Percentiles rank a stretch among this genome's conserved stretches.
Evolutionary conservation across 2,113 vertebrate species (phyloP).

Genomic region (Gila orcuttii): DNA sequence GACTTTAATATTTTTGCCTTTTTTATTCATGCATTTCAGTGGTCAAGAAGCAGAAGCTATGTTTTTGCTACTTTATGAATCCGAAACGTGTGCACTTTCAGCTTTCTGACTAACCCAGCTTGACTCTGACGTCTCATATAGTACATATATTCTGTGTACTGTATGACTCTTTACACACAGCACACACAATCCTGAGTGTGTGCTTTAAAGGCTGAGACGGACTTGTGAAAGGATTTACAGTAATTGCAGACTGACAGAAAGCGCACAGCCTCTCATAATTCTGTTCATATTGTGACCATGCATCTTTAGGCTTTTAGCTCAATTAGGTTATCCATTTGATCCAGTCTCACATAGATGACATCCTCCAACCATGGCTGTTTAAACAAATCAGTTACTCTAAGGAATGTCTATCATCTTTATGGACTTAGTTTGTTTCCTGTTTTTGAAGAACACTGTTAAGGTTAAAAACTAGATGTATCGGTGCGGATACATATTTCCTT

Average conservation of each 20-base stretch:
- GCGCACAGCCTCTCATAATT: conserved; percentile 39
- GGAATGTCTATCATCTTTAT: conserved; percentile 32
- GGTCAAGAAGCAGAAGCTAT: not conserved
- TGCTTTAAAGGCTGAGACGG: conserved; percentile 41
- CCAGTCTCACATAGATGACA: conserved; percentile 37
- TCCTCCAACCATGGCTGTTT: conserved; percentile 8
- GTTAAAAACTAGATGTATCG: not conserved
- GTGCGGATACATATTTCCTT: conserved; percentile 43
- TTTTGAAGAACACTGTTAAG: conserved; percentile 12
- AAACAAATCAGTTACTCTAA: conserved; percentile 37
- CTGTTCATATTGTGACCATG: conserved; percentile 37
- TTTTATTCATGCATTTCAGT: conserved; percentile 8
- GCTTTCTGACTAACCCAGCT: not conserved
- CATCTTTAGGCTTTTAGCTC: conserved; percentile 53
- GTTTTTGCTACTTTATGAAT: not conserved
- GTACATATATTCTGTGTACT: too few relatives aligned
- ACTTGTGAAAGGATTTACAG: conserved; percentile 58
- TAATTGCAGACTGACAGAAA: conserved; percentile 60
- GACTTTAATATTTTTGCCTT: not conserved
- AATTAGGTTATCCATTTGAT: conserved; percentile 58
- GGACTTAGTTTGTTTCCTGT: conserved; percentile 2
- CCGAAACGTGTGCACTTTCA: conserved; percentile 13
- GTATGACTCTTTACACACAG: conserved; percentile 5
- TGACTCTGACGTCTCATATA: not conserved
- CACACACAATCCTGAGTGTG: not conserved